phyloP scores from a whole-genome alignment of 1,140 invertebrate species.

The Drosophila micromelanica region DNA sequence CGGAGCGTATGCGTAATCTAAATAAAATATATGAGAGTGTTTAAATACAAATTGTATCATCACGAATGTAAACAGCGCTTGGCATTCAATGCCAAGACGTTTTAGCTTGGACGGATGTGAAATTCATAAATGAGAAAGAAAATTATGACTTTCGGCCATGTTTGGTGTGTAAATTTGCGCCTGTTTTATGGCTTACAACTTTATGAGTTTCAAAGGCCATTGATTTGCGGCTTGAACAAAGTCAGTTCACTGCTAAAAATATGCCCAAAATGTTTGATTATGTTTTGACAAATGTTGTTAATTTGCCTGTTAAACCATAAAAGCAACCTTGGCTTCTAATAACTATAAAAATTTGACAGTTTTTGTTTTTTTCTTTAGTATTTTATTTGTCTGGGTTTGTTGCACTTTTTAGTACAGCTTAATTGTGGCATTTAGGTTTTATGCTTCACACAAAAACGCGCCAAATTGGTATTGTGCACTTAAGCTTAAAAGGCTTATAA shows the following conservation, averaged over 20 bases:
- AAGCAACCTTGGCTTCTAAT: conserved; percentile 36
- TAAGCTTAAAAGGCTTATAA: conserved; percentile 50
- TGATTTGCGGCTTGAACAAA: conserved; percentile 46
- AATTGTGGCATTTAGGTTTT: conserved; percentile 27
- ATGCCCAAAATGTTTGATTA: conserved; percentile 32
- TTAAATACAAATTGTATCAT: too few species aligned
- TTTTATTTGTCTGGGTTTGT: not conserved
- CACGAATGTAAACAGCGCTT: too few species aligned
- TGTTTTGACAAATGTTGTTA: conserved; percentile 47
- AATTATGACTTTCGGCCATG: not conserved
- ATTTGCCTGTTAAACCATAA: conserved; percentile 49
- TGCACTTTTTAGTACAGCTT: conserved; percentile 46
- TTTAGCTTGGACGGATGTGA: conserved; percentile 55
- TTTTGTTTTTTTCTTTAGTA: not conserved
- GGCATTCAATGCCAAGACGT: not conserved
- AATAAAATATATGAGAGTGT: too few species aligned
- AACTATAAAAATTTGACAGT: not conserved
- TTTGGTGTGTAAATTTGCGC: conserved; percentile 5
- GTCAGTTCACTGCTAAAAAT: conserved; percentile 10
- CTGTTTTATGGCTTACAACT: conserved; percentile 34
- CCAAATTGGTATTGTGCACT: conserved; percentile 46
- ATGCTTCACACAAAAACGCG: conserved; percentile 52
- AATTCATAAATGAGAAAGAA: conserved; percentile 40
- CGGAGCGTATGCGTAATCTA: conserved; percentile 47
- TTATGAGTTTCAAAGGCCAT: conserved; percentile 47